Percentiles rank a stretch among this genome's conserved stretches.
Conservation (phyloP, 2,113 vertebrate species). For the Helogale parvula region DNA sequence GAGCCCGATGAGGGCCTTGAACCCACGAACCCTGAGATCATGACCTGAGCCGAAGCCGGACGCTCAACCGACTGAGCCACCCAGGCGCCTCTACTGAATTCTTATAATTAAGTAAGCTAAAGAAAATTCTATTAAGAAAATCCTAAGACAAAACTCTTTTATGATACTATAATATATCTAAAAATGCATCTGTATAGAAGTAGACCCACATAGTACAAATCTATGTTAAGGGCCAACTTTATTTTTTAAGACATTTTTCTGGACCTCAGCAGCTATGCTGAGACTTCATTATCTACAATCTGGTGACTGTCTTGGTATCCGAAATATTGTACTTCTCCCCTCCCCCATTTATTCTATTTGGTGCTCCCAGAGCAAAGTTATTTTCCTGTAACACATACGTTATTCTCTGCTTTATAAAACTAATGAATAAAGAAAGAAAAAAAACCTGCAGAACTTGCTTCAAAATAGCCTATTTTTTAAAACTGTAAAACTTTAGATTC, state of each 20-base stretch:
- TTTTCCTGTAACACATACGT: background rate
- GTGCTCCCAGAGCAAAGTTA: background rate
- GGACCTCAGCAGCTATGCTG: background rate
- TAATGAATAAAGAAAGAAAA: background rate
- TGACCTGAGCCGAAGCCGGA: too few relatives aligned
- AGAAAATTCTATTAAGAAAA: background rate
- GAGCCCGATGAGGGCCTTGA: too few relatives aligned
- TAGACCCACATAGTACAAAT: background rate
- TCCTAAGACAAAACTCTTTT: background rate
- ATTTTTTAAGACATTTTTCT: background rate
- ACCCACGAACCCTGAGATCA: too few relatives aligned
- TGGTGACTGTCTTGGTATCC: background rate
- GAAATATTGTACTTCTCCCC: background rate
- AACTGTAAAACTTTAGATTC: background rate
- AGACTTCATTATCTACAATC: background rate
- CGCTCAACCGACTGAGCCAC: too few relatives aligned
- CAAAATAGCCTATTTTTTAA: background rate
- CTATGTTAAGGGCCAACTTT: background rate
- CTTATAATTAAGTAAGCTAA: background rate
- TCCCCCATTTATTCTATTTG: background rate
- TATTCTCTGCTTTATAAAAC: background rate
- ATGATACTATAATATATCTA: background rate
- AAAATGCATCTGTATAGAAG: background rate
- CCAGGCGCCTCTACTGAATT: background rate
- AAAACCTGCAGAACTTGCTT: background rate